A percentile compares a stretch with the other conserved stretches of the same genome.
These are phyloP conservation scores for Cuculus canorus DNA, from an alignment of 2,797 vertebrate species.

Conservation along the genomic window DNA sequence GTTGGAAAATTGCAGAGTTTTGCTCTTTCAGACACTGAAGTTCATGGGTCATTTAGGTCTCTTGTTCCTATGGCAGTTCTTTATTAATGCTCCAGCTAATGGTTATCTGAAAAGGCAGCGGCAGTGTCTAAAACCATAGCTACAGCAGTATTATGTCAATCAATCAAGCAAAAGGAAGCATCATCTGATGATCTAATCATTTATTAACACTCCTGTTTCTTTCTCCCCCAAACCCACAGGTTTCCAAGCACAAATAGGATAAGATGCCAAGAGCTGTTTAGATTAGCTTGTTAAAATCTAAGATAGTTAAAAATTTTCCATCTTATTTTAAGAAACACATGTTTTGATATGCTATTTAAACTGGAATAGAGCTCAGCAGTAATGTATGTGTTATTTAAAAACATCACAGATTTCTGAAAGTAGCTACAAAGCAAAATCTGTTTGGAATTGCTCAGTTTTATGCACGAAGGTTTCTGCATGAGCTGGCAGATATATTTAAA, in stretches of 20 bases:
- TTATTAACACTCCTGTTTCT: not conserved
- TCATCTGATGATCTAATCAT: not conserved
- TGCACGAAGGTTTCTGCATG: constrained; percentile 23
- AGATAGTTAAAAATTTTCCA: not conserved
- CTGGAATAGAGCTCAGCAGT: not conserved
- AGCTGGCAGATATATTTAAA: constrained; percentile 59
- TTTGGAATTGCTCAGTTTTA: constrained; percentile 59
- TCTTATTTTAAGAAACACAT: not conserved
- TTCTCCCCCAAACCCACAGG: not conserved
- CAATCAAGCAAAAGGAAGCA: constrained; percentile 5
- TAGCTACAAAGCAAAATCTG: constrained; percentile 53
- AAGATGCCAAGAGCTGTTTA: not conserved
- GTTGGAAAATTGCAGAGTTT: not conserved
- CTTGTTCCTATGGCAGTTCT: not conserved
- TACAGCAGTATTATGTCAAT: not conserved
- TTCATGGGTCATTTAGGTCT: not conserved
- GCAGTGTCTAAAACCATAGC: not conserved
- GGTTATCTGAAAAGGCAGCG: not conserved
- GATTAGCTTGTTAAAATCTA: not conserved
- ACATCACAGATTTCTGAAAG: constrained; percentile 38
- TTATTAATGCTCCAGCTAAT: not conserved
- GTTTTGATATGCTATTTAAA: constrained; percentile 1
- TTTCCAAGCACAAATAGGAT: not conserved
- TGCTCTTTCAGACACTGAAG: not conserved
- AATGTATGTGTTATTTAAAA: constrained; percentile 22